phyloP scores from a whole-genome alignment of 2,797 vertebrate genomes.

The Sebastes jordani region DNA sequence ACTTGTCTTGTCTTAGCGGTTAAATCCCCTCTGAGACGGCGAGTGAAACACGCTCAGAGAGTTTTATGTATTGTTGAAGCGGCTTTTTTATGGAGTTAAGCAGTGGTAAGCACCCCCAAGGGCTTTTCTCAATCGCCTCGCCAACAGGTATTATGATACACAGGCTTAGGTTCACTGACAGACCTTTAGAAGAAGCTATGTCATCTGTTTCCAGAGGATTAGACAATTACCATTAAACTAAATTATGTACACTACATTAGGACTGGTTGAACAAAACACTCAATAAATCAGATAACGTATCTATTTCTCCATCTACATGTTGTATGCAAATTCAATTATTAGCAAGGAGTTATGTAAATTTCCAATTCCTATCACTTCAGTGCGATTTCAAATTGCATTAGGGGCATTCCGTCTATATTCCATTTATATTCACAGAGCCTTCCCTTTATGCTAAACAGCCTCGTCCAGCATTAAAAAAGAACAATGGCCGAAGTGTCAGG shows the following conservation, averaged over 20 bases:
- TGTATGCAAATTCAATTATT: slow-evolving; percentile 12
- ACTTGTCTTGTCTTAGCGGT: slow-evolving; percentile 70
- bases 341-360: neutral
- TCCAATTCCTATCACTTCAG: neutral
- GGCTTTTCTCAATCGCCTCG: slow-evolving; percentile 51
- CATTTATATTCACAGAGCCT: neutral
- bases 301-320: neutral
- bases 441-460: neutral
- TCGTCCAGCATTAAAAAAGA: neutral
- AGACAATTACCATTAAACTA: slow-evolving; percentile 1
- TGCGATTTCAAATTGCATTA: neutral
- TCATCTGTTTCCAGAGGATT: slow-evolving; percentile 41
- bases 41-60: slow-evolving; percentile 57
- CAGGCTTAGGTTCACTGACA: slow-evolving; percentile 32
- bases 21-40: slow-evolving; percentile 74
- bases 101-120: slow-evolving; percentile 54
- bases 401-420: neutral
- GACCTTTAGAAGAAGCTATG: slow-evolving; percentile 1
- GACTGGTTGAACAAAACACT: neutral
- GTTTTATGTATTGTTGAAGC: slow-evolving; percentile 77
- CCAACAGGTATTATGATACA: slow-evolving; percentile 66
- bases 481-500: neutral
- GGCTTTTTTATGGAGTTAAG: slow-evolving; percentile 68
- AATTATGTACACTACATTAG: neutral
- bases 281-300: neutral